Evolutionary conservation across 2,113 vertebrate species (phyloP).

Genomic region (Neotragus moschatus): DNA sequence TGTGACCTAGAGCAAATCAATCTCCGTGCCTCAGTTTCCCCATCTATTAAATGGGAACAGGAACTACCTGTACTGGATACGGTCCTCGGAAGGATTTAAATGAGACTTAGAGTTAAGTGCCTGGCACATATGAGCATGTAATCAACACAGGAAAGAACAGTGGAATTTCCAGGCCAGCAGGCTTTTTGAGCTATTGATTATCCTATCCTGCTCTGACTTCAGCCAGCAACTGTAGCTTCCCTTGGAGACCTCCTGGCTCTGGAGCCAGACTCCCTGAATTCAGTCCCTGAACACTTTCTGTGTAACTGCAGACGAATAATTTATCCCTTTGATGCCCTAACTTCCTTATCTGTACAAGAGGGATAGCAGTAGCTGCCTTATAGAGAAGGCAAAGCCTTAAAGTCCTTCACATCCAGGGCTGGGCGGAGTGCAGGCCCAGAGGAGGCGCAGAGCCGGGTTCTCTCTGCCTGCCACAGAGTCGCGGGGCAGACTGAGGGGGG

Average conservation of each 20-base stretch:
- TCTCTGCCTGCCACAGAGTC: not conserved
- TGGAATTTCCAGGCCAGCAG: accelerated
- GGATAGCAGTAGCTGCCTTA: accelerated
- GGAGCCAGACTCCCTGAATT: not conserved
- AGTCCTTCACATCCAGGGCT: not conserved
- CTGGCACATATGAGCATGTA: not conserved
- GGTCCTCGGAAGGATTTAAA: not conserved
- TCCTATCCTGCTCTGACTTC: not conserved
- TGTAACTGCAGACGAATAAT: not conserved
- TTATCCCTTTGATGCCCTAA: not conserved
- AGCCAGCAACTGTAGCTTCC: not conserved
- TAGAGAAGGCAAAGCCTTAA: not conserved
- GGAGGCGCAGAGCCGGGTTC: not conserved
- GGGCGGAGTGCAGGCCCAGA: not conserved
- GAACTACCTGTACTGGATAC: not conserved
- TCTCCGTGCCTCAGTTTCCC: not conserved
- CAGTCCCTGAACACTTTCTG: accelerated
- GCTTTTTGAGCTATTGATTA: not conserved
- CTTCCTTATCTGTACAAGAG: not conserved
- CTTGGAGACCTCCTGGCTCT: not conserved
- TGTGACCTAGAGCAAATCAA: not conserved
- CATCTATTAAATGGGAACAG: not conserved
- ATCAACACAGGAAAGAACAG: not conserved
- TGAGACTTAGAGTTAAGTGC: not conserved
- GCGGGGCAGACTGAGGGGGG: not conserved